Percentiles rank a stretch among this genome's conserved stretches.
These are phyloP conservation scores for Erpornis zantholeuca DNA, from an alignment of 2,113 vertebrate genomes.

Conservation along the genomic window DNA sequence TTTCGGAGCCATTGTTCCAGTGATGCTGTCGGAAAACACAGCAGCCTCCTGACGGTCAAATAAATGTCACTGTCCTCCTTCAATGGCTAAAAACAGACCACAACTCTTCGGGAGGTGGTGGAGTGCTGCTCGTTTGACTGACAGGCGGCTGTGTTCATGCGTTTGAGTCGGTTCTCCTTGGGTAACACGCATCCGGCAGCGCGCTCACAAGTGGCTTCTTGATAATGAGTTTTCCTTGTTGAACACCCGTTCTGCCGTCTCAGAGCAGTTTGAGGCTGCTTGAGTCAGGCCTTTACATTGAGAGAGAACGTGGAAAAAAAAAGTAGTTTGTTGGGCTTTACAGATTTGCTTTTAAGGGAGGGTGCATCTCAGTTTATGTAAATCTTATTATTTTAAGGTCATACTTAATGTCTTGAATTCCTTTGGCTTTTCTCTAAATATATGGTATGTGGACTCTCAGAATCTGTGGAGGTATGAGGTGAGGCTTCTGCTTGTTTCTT, in stretches of 20 bases:
- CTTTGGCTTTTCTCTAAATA: background rate
- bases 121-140: background rate
- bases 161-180: background rate
- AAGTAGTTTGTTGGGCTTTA: background rate
- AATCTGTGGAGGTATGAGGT: background rate
- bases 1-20: background rate
- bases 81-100: constrained; percentile 45
- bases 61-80: constrained; percentile 52
- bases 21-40: constrained; percentile 8
- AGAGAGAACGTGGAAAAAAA: background rate
- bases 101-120: background rate
- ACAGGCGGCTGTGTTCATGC: constrained; percentile 31
- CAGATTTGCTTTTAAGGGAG: background rate
- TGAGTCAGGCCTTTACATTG: background rate
- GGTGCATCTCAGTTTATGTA: background rate
- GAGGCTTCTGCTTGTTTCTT: background rate
- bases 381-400: background rate
- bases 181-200: background rate
- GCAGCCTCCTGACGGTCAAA: constrained; percentile 19
- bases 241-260: background rate
- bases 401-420: background rate
- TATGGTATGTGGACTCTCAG: background rate
- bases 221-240: background rate
- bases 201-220: background rate
- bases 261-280: background rate